phyloP scores from a whole-genome alignment of 2,797 vertebrate genomes.

The Malurus splendens region DNA sequence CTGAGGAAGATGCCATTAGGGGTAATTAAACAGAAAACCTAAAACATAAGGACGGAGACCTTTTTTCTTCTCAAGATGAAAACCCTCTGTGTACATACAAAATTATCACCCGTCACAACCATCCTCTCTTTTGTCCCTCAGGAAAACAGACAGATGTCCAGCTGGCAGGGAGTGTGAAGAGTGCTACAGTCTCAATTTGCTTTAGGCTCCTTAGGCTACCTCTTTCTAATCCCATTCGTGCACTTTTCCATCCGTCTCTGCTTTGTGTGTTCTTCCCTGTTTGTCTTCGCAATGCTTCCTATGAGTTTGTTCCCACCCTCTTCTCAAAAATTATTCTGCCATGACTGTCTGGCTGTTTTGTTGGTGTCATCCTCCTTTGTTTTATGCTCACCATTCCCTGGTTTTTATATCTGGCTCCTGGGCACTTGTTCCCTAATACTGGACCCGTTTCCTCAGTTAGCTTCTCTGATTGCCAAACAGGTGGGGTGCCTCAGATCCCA shows the following conservation, averaged over 20 bases:
- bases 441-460: not conserved
- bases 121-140: not conserved
- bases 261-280: not conserved
- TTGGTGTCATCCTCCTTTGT: not conserved
- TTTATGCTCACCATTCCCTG: not conserved
- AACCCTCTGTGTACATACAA: conserved; percentile 16
- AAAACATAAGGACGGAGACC: conserved; percentile 55
- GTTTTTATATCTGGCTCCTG: not conserved
- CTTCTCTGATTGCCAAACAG: not conserved
- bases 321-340: not conserved
- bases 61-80: conserved; percentile 42
- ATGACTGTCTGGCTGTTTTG: not conserved
- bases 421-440: not conserved
- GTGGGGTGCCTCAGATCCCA: not conserved
- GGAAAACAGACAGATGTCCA: conserved; percentile 59
- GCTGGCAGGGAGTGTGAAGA: not conserved
- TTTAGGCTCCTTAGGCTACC: not conserved
- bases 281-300: not conserved
- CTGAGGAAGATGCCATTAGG: conserved; percentile 52
- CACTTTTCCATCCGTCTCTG: not conserved
- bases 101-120: conserved; percentile 35
- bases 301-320: not conserved
- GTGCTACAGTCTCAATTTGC: conserved; percentile 27
- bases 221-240: not conserved
- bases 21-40: conserved; percentile 61